phyloP scores from a whole-genome alignment of 2,888 invertebrate genomes.

The Bruchidius siliquastri region DNA sequence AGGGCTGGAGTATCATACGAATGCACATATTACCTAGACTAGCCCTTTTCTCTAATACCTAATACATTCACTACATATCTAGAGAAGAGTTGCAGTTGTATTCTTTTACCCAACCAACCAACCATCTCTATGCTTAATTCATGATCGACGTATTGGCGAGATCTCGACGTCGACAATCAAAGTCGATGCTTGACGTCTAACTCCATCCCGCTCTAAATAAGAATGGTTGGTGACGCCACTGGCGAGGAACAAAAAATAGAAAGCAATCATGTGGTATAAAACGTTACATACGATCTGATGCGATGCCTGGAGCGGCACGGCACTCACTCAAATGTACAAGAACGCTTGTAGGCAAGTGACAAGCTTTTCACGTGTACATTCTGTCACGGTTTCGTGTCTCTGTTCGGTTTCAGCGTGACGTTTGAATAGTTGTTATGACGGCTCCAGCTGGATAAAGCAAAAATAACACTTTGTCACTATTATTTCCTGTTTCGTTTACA shows the following conservation, averaged over 20 bases:
- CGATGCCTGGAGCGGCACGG: conserved; percentile 11
- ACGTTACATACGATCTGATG: conserved; percentile 26
- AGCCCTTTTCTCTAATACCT: too few species aligned
- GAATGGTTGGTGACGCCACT: not conserved
- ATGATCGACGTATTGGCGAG: too few species aligned
- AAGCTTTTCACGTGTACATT: conserved; percentile 39
- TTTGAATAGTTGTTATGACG: conserved; percentile 41
- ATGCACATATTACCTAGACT: too few species aligned
- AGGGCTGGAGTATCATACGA: too few species aligned
- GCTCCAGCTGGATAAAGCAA: conserved; percentile 33
- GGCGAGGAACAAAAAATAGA: conserved; percentile 7
- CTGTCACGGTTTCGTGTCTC: conserved; percentile 37
- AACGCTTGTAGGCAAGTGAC: conserved; percentile 38
- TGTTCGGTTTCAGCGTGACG: conserved; percentile 35
- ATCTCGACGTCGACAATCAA: too few species aligned
- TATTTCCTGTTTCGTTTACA: conserved; percentile 29
- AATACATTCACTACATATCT: too few species aligned
- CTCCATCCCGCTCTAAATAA: too few species aligned
- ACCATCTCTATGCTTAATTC: too few species aligned
- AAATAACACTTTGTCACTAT: conserved; percentile 41
- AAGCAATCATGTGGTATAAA: conserved; percentile 27
- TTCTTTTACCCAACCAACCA: too few species aligned
- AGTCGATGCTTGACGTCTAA: too few species aligned
- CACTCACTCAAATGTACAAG: conserved; percentile 30
- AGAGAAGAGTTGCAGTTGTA: too few species aligned